Evolutionary conservation across 2,888 invertebrate genomes (phyloP).

Genomic region (Hemicrepidius hirtus): DNA sequence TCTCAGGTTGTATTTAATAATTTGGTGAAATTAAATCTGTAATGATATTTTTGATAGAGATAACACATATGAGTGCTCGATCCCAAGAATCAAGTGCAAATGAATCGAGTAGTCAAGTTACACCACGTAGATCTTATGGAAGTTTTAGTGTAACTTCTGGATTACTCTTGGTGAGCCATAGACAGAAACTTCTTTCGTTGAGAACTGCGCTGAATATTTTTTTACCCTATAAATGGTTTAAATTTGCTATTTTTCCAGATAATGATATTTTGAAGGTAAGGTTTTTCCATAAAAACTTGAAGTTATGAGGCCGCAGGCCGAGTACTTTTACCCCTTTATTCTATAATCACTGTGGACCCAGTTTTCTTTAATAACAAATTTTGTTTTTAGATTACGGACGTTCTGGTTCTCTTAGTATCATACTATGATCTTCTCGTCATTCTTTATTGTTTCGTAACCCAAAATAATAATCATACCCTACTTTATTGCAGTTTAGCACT

Average conservation of each 20-base stretch:
- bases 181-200: background rate
- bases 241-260: slow-evolving; percentile 30
- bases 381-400: slow-evolving; percentile 18
- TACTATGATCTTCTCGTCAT: slow-evolving; percentile 16
- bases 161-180: background rate
- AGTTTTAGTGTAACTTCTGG: background rate
- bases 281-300: no score
- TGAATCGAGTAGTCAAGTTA: background rate
- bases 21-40: background rate
- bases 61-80: background rate
- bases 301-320: no score
- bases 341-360: no score
- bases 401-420: slow-evolving; percentile 8
- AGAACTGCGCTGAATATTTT: slow-evolving; percentile 6
- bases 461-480: background rate
- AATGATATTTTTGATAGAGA: background rate
- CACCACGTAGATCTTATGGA: slow-evolving; percentile 5
- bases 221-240: slow-evolving; percentile 34
- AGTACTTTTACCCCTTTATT: no score
- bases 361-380: no score
- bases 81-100: background rate
- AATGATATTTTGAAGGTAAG: slow-evolving; percentile 9
- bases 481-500: background rate
- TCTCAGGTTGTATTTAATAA: background rate
- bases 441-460: slow-evolving; percentile 22